Conservation (phyloP, 1,140 invertebrate genomes). For the Araneus ventricosus region DNA sequence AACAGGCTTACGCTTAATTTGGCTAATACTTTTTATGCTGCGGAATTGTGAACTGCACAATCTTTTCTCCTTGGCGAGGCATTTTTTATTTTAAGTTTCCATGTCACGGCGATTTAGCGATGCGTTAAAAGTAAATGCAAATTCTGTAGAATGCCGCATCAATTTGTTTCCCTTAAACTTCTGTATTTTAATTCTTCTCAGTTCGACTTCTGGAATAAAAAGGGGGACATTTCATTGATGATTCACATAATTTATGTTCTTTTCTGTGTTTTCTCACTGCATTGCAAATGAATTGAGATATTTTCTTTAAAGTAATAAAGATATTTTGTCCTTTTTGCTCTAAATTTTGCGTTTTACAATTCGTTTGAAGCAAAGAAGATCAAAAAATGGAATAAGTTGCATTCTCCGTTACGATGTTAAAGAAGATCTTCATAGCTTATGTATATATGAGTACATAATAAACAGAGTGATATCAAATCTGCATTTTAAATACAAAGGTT, state of each 20-base stretch:
- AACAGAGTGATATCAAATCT: too few relatives aligned
- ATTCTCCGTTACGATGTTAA: too few relatives aligned
- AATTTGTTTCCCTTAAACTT: slow-evolving; percentile 22
- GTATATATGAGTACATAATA: too few relatives aligned
- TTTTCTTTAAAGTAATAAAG: too few relatives aligned
- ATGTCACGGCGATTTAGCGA: background rate
- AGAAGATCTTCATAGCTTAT: too few relatives aligned
- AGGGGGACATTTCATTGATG: background rate
- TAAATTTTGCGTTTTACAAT: background rate
- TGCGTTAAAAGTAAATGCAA: slow-evolving; percentile 12
- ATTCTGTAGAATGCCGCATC: slow-evolving; percentile 7
- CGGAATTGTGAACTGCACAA: background rate
- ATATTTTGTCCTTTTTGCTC: background rate
- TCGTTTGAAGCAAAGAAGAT: too few relatives aligned
- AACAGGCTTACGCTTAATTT: slow-evolving; percentile 37
- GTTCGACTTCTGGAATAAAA: background rate
- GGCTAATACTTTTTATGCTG: slow-evolving; percentile 3
- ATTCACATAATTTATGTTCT: background rate
- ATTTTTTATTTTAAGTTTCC: background rate
- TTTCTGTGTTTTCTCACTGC: background rate
- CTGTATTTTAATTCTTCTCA: background rate
- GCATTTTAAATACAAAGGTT: too few relatives aligned
- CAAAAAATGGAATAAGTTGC: too few relatives aligned
- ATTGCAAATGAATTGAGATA: background rate
- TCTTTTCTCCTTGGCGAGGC: background rate